phyloP scores from a whole-genome alignment of 2,797 vertebrate genomes.

The Rhincodon typus region DNA sequence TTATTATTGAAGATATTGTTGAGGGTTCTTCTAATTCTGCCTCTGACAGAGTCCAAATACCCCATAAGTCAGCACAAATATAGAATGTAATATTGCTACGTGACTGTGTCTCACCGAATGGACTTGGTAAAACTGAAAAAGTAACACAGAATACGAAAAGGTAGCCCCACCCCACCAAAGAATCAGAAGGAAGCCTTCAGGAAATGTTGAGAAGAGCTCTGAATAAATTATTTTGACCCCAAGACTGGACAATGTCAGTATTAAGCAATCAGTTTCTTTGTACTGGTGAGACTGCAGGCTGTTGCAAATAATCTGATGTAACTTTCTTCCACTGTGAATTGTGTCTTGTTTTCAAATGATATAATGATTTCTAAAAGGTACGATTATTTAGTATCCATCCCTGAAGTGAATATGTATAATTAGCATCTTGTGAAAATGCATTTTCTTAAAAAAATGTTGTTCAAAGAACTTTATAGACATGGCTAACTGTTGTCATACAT shows the following conservation, averaged over 20 bases:
- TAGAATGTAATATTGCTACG: too few relatives aligned
- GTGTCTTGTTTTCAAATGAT: slow-evolving; percentile 7
- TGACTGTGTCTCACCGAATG: too few relatives aligned
- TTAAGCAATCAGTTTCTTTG: neutral
- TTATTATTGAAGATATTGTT: too few relatives aligned
- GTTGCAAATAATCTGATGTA: neutral
- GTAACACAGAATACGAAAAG: too few relatives aligned
- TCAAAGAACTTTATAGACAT: neutral
- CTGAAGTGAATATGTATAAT: slow-evolving; percentile 3
- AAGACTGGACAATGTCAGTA: neutral
- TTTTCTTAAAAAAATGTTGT: neutral
- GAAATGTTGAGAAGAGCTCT: too few relatives aligned
- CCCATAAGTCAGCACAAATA: too few relatives aligned
- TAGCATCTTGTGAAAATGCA: neutral
- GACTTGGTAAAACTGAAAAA: too few relatives aligned
- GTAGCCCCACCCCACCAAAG: too few relatives aligned
- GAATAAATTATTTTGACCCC: too few relatives aligned
- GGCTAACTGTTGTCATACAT: neutral
- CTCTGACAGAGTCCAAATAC: too few relatives aligned
- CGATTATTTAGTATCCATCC: neutral
- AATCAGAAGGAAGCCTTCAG: too few relatives aligned
- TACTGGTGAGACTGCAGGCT: neutral
- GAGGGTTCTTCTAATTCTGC: too few relatives aligned
- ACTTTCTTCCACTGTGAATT: neutral
- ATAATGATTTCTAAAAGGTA: neutral